phyloP scores from a whole-genome alignment of 2,797 vertebrate genomes.

The Micrastur ruficollis region DNA sequence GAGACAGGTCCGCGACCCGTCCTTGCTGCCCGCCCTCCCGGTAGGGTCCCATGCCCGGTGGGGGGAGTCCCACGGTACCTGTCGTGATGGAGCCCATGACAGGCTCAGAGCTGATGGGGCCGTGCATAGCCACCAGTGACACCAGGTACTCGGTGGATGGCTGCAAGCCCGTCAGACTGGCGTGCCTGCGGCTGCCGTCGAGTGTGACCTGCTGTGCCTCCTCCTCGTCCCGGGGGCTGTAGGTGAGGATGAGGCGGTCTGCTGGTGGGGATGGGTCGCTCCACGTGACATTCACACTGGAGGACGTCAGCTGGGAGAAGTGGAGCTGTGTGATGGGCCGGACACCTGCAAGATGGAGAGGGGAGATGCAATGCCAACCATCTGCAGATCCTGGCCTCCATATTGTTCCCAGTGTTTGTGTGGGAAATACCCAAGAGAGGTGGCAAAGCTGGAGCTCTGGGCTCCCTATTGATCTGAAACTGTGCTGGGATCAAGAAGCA shows the following conservation, averaged over 20 bases:
- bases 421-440: neutral
- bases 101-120: constrained; percentile 85
- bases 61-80: constrained; percentile 73
- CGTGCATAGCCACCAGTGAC: constrained; percentile 90
- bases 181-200: constrained; percentile 86
- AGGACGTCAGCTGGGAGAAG: constrained; percentile 92
- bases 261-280: constrained; percentile 91
- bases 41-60: rapidly evolving
- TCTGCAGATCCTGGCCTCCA: neutral
- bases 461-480: neutral
- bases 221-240: constrained; percentile 83
- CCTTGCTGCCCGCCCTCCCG: neutral
- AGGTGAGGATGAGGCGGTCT: constrained; percentile 89
- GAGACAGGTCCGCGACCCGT: neutral
- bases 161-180: constrained; percentile 83
- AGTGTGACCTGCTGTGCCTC: constrained; percentile 84
- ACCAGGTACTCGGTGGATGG: constrained; percentile 90
- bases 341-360: constrained; percentile 83
- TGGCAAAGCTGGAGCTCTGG: neutral
- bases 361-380: neutral
- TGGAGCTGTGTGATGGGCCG: constrained; percentile 93
- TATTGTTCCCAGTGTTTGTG: rapidly evolving
- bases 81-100: constrained; percentile 88
- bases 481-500: neutral
- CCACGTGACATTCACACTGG: constrained; percentile 90